phyloP scores from a whole-genome alignment of 2,113 vertebrate species.

The Herpetotheres cachinnans region DNA sequence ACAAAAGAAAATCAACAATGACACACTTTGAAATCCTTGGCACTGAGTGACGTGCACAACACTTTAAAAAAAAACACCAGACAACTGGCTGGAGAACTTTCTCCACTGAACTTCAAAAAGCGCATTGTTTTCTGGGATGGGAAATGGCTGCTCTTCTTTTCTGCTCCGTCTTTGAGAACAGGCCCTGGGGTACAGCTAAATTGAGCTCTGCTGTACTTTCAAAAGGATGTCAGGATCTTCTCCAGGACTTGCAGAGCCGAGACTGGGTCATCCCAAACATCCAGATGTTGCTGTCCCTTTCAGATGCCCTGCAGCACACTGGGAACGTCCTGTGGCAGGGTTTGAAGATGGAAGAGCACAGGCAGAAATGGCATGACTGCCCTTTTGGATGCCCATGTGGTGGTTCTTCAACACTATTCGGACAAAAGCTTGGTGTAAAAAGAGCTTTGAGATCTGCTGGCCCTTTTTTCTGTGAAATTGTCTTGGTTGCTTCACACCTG shows the following conservation, averaged over 20 bases:
- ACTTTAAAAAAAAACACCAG: background rate
- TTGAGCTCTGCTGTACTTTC: background rate
- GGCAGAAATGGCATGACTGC: background rate
- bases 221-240: background rate
- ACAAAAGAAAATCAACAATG: background rate
- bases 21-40: background rate
- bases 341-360: background rate
- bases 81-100: background rate
- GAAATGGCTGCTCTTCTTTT: background rate
- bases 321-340: no score
- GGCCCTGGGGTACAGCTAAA: no score
- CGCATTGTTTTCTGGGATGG: background rate
- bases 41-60: background rate
- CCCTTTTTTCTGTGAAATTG: background rate
- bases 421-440: background rate
- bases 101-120: background rate
- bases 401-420: background rate
- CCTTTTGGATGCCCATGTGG: background rate
- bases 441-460: background rate
- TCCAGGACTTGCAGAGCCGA: background rate
- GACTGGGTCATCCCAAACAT: background rate
- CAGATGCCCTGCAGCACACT: no score
- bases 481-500: background rate
- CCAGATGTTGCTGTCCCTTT: background rate
- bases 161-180: background rate